Evolutionary conservation across 2,797 vertebrate species (phyloP), one percentile per base, ranked within the genome.

Genomic region (Channa striata): DNA sequence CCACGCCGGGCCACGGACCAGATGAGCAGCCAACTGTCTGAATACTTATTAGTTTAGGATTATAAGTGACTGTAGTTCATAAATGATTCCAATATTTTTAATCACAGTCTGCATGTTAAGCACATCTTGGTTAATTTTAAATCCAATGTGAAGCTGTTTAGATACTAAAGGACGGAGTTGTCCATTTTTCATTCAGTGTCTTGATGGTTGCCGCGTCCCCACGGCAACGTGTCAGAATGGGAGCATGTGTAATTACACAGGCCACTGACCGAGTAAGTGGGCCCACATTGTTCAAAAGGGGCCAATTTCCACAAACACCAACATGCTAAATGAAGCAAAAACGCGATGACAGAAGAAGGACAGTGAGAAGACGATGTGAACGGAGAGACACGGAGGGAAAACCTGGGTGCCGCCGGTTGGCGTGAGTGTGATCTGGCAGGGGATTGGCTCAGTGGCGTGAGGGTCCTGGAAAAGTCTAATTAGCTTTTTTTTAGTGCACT

Each of bases 241-340:
- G 68, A 61, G 58, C 67, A 63, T 82, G 76, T 81, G 78, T 88
- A 87, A 89, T 87, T 85, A 88, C 59, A 80, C 78, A 86, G 76
- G 70, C 76, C 56, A 60, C 63, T 51, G 69, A 70, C 73, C 84
- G 79, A 77, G 69, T 68, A 69, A 77, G 68, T 59, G 60, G 67
- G 77, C 56, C 44, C 42, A 25, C 48, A 37, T 47, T 23, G 21
- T 1, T 46, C 50, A 59, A 70, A 61, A 77, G 19, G 23, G 47
- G 4, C 49, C 25, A 48, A 69, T 54, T 34, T 23, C 47, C 67
- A 70, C 65, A 69, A 76, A 64, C 42, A 49, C 46, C 64, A 63
- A 70, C 57, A 46, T 0, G n/a, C 42, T 71, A 78, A 78, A 83
- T 69, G 39, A 62, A 64, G 70, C 48, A 68, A 74, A 65, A 65